Percentiles rank a stretch among this genome's conserved stretches.
These are phyloP conservation scores for Caranx ignobilis DNA, from an alignment of 2,113 vertebrate genomes.

Conservation along the genomic window DNA sequence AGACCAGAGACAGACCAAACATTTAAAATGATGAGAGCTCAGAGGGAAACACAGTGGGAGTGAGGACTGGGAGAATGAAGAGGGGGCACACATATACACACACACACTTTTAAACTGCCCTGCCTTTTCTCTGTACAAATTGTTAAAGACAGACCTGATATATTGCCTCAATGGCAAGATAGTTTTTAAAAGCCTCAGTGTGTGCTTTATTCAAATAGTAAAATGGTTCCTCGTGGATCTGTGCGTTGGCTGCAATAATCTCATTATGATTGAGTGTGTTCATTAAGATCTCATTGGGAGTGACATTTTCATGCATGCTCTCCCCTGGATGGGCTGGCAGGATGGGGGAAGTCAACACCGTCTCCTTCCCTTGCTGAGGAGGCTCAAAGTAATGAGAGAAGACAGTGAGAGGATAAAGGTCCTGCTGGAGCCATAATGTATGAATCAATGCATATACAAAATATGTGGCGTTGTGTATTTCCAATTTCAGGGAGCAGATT, in stretches of 20 bases:
- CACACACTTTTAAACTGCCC: constrained; percentile 5
- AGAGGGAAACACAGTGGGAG: not conserved
- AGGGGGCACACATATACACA: constrained; percentile 8
- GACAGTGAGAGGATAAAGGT: constrained; percentile 41
- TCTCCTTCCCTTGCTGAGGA: constrained; percentile 13
- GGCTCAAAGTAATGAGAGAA: constrained; percentile 48
- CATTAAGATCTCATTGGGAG: constrained; percentile 73
- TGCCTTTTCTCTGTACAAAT: constrained; percentile 39
- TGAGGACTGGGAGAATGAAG: constrained; percentile 12
- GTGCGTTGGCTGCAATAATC: constrained; percentile 25
- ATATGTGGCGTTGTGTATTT: constrained; percentile 11
- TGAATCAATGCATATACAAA: constrained; percentile 32
- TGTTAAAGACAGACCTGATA: constrained; percentile 31
- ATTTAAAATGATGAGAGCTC: not conserved
- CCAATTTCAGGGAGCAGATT: constrained; percentile 10
- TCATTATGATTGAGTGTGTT: constrained; percentile 67
- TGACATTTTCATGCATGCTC: constrained; percentile 64
- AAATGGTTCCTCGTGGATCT: constrained; percentile 50
- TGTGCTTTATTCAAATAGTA: constrained; percentile 46
- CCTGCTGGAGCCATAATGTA: constrained; percentile 20
- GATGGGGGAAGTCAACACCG: constrained; percentile 32
- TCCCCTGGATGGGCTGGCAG: constrained; percentile 32
- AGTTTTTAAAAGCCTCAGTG: constrained; percentile 27
- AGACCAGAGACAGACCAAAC: not conserved
- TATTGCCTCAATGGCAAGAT: constrained; percentile 38